Evolutionary conservation across 2,888 invertebrate species (phyloP), one percentile per base, ranked within the genome.

Genomic region (Mongoloraphidia duomilia): DNA sequence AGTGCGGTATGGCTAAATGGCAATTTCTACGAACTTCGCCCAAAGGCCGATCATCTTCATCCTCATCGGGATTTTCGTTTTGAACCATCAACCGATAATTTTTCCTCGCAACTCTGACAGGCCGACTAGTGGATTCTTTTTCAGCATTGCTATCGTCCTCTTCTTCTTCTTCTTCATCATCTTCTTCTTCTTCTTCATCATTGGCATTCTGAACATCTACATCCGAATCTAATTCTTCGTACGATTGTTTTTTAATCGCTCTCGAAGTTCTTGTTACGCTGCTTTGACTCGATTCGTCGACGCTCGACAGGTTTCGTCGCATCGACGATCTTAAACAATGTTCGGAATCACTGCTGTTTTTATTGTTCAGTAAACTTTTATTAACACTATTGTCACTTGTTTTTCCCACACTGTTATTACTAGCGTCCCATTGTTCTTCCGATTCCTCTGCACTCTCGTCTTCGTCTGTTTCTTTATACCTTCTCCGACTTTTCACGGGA

Each of bases 81-180:
- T 61, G 61, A n/a, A 57, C 53, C 6, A 55, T 55, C 34, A 41
- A 34, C 11, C 50, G 50, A 8, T 26, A 26, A 26, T 26, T 26
- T 26, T 26, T 26, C 26, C 26, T 26, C 26, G 9, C 13, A 34
- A 13, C 13, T 34, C 13, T 17, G 40, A 14, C 26, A n/a, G 39
- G 13, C 26, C 9, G 26, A 26, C 26, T 8, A 6, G 26, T 6
- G 6, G 26, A 26, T 26, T 26, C 26, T 51, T 52, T 12, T 50
- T 52, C 13, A 11, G 64, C 64, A 59, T 71, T 70, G 55, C 70
- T 71, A 57, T 71, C 71, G 13, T 55, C 49, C 49, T 52, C 50
- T 44, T 56, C 54, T 17, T 55, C 43, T n/a, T 47, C 53, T 14
- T 55, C 55, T 50, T 52, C 51, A 13, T 58, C 56, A 43, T 55